Percentiles rank a stretch among this genome's conserved stretches.
These are phyloP conservation scores for Fragum sueziense DNA, from an alignment of 2,888 invertebrate species.

Conservation along the genomic window DNA sequence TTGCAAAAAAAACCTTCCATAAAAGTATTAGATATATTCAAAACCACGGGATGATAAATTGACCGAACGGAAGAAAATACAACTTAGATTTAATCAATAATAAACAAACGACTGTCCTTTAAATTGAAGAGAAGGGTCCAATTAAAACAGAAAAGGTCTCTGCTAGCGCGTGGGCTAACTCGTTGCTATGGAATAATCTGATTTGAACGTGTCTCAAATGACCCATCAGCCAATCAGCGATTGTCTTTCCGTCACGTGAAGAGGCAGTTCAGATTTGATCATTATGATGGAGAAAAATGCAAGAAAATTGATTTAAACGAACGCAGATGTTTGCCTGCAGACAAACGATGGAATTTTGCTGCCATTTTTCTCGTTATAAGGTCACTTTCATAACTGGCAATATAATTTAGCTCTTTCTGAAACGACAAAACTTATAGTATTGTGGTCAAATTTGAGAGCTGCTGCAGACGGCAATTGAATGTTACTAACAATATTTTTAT, in stretches of 20 bases:
- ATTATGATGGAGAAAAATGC: conserved; percentile 11
- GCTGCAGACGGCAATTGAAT: no score
- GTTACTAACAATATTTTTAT: no score
- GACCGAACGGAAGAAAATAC: no score
- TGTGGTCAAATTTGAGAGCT: no score
- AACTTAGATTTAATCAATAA: no score
- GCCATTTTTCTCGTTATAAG: background rate
- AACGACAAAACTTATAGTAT: no score
- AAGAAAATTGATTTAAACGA: conserved; percentile 23
- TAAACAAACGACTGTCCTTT: no score
- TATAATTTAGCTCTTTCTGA: no score
- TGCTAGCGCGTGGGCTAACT: background rate
- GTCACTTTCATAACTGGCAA: no score
- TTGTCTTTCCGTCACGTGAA: background rate
- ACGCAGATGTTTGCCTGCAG: conserved; percentile 1
- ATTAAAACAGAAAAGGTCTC: background rate
- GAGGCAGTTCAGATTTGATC: background rate
- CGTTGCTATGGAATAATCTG: background rate
- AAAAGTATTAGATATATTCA: no score
- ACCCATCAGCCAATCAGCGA: background rate
- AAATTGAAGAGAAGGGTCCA: background rate
- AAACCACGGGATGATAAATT: no score
- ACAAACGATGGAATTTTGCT: background rate
- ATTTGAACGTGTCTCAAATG: background rate
- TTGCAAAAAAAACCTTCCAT: no score